phyloP scores from a whole-genome alignment of 2,888 invertebrate species.

The Chirona hameri region DNA sequence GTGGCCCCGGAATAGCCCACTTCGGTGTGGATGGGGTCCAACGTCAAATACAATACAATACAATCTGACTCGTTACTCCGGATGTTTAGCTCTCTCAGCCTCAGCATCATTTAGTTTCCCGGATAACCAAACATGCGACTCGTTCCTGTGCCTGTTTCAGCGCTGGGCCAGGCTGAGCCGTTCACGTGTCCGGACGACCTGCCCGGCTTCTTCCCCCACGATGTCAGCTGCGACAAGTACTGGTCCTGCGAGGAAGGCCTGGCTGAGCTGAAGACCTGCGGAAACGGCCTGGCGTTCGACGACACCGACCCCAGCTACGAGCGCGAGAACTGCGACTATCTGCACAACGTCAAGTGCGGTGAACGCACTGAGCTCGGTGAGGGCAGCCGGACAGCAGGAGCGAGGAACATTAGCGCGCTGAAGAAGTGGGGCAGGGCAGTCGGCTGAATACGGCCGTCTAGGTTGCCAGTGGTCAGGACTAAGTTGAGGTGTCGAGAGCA shows the following conservation, averaged over 20 bases:
- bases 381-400: background rate
- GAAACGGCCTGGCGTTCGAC: conserved; percentile 89
- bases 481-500: too few species aligned
- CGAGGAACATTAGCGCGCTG: too few species aligned
- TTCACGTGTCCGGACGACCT: conserved; percentile 40
- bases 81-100: too few species aligned
- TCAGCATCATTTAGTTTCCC: too few species aligned
- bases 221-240: conserved; percentile 74
- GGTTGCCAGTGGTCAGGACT: too few species aligned
- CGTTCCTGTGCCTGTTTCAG: conserved; percentile 51
- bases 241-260: conserved; percentile 90
- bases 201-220: conserved; percentile 40
- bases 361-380: conserved; percentile 78
- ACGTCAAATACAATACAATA: too few species aligned
- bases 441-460: too few species aligned
- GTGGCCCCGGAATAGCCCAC: too few species aligned
- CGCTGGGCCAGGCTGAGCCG: conserved; percentile 63
- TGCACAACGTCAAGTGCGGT: conserved; percentile 90
- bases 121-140: too few species aligned
- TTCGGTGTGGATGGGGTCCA: too few species aligned
- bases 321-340: conserved; percentile 92
- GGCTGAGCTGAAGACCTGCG: conserved; percentile 86
- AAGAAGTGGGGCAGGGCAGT: too few species aligned
- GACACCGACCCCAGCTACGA: conserved; percentile 81
- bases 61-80: too few species aligned